Conservation (phyloP, 2,113 vertebrate species). For the Trichomycterus rosablanca region DNA sequence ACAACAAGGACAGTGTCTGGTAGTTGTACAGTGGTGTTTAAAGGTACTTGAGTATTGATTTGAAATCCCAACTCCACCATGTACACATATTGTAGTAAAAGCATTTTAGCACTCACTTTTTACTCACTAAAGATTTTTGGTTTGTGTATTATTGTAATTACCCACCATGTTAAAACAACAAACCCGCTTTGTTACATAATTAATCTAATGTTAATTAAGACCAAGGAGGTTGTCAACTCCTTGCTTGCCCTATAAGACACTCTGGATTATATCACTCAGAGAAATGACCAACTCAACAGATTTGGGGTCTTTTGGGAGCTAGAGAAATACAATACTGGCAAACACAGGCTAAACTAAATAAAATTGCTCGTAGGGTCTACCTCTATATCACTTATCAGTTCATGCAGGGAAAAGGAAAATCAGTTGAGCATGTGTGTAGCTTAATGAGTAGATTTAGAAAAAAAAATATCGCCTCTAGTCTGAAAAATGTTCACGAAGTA, state of each 20-base stretch:
- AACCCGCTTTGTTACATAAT: constrained; percentile 7
- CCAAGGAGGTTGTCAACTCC: constrained; percentile 23
- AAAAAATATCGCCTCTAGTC: too few relatives aligned
- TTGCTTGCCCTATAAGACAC: constrained; percentile 33
- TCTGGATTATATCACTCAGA: constrained; percentile 49
- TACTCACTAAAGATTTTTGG: too few relatives aligned
- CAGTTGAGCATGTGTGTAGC: not conserved
- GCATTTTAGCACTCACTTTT: too few relatives aligned
- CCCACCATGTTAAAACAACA: constrained; percentile 28
- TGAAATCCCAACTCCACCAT: too few relatives aligned
- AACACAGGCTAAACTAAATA: constrained; percentile 56
- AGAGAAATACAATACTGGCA: constrained; percentile 50
- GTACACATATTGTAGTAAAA: too few relatives aligned
- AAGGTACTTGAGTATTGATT: too few relatives aligned
- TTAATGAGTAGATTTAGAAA: constrained; percentile 17
- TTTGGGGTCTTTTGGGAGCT: constrained; percentile 53
- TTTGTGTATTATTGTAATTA: too few relatives aligned
- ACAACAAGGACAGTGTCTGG: too few relatives aligned
- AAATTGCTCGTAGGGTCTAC: constrained; percentile 12
- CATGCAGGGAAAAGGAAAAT: not conserved
- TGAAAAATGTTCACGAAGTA: too few relatives aligned
- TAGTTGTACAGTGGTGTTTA: too few relatives aligned
- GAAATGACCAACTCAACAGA: constrained; percentile 49
- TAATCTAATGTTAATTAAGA: constrained; percentile 4
- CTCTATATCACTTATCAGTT: constrained; percentile 9